Evolutionary conservation across 2,888 invertebrate genomes (phyloP).

Genomic region (Bellardia bayeri): DNA sequence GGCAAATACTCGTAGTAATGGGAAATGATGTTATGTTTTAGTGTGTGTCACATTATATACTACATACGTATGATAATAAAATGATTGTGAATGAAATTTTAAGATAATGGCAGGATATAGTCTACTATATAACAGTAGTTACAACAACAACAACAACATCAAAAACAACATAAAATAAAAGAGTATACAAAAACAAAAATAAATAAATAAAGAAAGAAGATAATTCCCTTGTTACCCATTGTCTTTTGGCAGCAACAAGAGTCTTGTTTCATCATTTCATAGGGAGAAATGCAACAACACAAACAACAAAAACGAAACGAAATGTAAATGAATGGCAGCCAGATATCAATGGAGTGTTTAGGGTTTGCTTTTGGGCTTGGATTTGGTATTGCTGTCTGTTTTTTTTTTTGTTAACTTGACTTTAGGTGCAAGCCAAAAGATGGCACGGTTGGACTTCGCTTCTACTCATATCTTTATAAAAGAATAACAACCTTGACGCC

Average conservation of each 20-base stretch:
- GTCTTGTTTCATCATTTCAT: neutral
- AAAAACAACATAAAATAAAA: too few species aligned
- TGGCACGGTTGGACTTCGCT: neutral
- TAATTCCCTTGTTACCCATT: slow-evolving; percentile 40
- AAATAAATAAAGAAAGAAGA: slow-evolving; percentile 7
- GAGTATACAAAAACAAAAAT: neutral
- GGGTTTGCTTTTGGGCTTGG: slow-evolving; percentile 27
- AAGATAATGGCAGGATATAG: slow-evolving; percentile 56
- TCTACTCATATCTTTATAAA: slow-evolving; percentile 28
- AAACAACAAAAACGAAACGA: slow-evolving; percentile 10
- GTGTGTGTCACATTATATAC: neutral
- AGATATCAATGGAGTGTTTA: slow-evolving; percentile 27
- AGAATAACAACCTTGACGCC: slow-evolving; percentile 22
- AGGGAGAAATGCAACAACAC: slow-evolving; percentile 19
- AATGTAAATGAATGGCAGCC: slow-evolving; percentile 33
- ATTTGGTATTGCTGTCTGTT: neutral
- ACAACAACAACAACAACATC: too few species aligned
- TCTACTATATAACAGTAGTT: slow-evolving; percentile 15
- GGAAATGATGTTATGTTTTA: neutral
- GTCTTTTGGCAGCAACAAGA: slow-evolving; percentile 49
- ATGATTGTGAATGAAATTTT: slow-evolving; percentile 30
- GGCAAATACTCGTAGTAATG: neutral
- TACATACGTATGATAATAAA: slow-evolving; percentile 20
- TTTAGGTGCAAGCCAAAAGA: neutral
- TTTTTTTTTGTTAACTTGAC: neutral